These are phyloP conservation scores for Conistra vaccinii DNA, from an alignment of 2,888 invertebrate genomes.

Conservation along the genomic window DNA sequence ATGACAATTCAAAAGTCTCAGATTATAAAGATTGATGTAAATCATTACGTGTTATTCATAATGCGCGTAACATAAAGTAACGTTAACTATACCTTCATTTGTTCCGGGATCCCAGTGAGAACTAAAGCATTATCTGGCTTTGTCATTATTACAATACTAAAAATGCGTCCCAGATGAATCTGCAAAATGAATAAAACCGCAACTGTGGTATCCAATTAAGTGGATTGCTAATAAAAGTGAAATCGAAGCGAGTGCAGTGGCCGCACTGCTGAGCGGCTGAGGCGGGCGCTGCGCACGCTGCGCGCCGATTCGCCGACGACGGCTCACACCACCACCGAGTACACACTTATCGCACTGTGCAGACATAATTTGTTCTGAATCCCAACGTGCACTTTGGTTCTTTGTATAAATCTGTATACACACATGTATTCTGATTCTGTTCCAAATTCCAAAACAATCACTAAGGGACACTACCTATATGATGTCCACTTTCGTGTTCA, in stretches of 20 bases:
- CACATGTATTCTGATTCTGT: constrained; percentile 35
- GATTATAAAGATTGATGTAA: constrained; percentile 23
- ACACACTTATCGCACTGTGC: constrained; percentile 54
- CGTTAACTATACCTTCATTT: constrained; percentile 30
- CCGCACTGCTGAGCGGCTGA: constrained; percentile 75
- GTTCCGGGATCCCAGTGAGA: constrained; percentile 45
- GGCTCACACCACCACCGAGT: constrained; percentile 51
- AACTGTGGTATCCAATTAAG: constrained; percentile 90
- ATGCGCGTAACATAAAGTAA: constrained; percentile 29
- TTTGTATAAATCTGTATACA: constrained; percentile 32
- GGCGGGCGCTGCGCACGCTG: constrained; percentile 57
- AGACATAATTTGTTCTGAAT: constrained; percentile 46
- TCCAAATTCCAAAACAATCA: constrained; percentile 42
- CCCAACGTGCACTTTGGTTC: constrained; percentile 46
- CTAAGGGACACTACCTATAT: constrained; percentile 16
- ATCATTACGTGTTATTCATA: constrained; percentile 33
- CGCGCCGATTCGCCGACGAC: constrained; percentile 34
- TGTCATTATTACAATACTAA: constrained; percentile 69
- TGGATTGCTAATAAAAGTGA: constrained; percentile 91
- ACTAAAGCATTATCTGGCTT: constrained; percentile 52
- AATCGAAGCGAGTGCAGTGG: constrained; percentile 90
- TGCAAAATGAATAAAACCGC: constrained; percentile 88
- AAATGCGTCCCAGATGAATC: constrained; percentile 85
- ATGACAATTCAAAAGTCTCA: constrained; percentile 17
- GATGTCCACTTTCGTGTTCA: constrained; percentile 55